Conservation (phyloP, 2,113 vertebrate species). For the Pelecanoides urinatrix region DNA sequence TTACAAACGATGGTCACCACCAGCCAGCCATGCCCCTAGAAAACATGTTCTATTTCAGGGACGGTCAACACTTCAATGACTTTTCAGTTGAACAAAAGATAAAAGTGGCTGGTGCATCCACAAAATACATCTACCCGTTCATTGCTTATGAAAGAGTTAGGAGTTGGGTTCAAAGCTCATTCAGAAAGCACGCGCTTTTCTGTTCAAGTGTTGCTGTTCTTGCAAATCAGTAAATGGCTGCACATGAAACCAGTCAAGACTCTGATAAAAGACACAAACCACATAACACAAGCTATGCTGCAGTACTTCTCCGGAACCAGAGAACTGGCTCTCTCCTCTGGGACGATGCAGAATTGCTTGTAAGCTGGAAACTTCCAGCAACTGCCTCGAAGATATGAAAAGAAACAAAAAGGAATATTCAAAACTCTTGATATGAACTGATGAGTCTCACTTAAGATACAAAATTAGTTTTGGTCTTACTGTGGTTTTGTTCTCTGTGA, state of each 20-base stretch:
- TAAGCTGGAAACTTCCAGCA: not conserved
- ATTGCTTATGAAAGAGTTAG: not conserved
- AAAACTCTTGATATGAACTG: not conserved
- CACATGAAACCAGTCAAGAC: not conserved
- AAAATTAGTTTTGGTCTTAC: not conserved
- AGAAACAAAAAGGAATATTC: not conserved
- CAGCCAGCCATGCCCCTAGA: not conserved
- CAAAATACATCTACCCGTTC: not conserved
- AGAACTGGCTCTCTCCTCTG: not conserved
- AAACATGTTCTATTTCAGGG: not conserved
- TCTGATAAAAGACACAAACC: not conserved
- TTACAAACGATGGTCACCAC: not conserved
- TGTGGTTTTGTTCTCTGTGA: not conserved
- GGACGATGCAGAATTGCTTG: not conserved
- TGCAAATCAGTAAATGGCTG: not conserved
- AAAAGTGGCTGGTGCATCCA: not conserved
- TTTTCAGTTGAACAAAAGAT: not conserved
- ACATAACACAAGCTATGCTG: not conserved
- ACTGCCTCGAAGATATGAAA: not conserved
- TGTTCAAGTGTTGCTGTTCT: not conserved
- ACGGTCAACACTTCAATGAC: not conserved
- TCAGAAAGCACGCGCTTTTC: not conserved
- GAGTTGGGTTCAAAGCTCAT: not conserved
- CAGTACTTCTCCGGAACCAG: not conserved
- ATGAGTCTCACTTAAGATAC: not conserved